Base-by-base conservation (phyloP, 2,797 vertebrate genomes). In the Amphiprion clarkii region DNA sequence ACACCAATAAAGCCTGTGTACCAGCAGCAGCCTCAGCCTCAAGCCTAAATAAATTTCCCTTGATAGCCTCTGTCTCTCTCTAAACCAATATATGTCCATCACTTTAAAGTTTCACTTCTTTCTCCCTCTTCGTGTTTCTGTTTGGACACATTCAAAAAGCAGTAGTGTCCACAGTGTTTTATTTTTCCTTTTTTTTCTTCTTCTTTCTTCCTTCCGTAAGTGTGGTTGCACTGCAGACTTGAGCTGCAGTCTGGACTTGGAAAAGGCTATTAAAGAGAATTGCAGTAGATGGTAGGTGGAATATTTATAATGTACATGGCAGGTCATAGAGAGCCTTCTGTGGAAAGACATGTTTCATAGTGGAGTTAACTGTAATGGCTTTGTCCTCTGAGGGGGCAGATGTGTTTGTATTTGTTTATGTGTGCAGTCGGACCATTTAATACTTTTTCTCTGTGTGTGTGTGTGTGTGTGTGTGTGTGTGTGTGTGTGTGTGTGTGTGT, bases 321-420 rank as follows among this genome's bases (percentile, higher is more conserved):
- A 61, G 68, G 81, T 83, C 71, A 86, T 46, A 60, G 44, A 53
- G 67, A 78, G 60, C 16, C 42, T 64, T 78, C 31, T 55, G 39
- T 73, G 49, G 52, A 76, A 51, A 61, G 66, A 79, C 73, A 40
- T 64, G 51, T 79, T 89, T 87, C 74, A 84, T 67, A 14, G 68
- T 11, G 56, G 70, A 80, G 72, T 86, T 81, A 87, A 87, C 59
- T 83, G 65, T 77, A 87, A 85, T 78, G 66, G 66, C 53, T 86
- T 88, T 86, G 80, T 83, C 71, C 68, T 80, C 73, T 51, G 59
- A 78, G 78, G 56, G 56, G 40, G 21, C 11, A 44, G 63, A 76
- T 54, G 33, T 51, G 74, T 79, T 82, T 69, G 55, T 70, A 49
- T 27, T 4, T 17, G 27, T 54, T 21, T 13, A 53, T 61, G 55